Percentiles rank a stretch among this genome's conserved stretches.
Evolutionary conservation across 2,797 vertebrate species (phyloP).

Genomic region (Lithobates pipiens): DNA sequence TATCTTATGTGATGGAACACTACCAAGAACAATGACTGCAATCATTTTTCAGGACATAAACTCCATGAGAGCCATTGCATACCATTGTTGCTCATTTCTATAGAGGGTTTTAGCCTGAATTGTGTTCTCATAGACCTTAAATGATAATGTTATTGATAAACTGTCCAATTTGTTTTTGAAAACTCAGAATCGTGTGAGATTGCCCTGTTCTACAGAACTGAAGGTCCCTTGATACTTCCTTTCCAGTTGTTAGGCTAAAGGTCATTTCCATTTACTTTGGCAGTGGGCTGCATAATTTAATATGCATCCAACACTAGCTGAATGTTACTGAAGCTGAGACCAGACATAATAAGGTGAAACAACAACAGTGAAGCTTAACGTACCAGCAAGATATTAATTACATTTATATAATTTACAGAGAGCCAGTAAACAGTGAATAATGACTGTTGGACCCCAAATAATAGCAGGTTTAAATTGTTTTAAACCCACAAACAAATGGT

Average conservation of each 20-base stretch:
- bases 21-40: conserved; percentile 29
- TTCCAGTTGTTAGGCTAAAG: conserved; percentile 24
- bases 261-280: conserved; percentile 40
- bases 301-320: conserved; percentile 24
- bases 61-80: background rate
- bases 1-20: conserved; percentile 38
- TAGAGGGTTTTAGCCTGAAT: conserved; percentile 15
- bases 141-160: conserved; percentile 38
- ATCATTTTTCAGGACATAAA: conserved; percentile 15
- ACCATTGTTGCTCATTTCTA: conserved; percentile 1
- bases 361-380: conserved; percentile 23
- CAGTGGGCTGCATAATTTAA: background rate
- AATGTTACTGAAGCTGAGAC: conserved; percentile 20
- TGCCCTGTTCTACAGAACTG: conserved; percentile 30
- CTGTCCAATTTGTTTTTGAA: conserved; percentile 23
- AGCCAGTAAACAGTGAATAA: background rate
- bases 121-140: conserved; percentile 12
- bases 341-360: conserved; percentile 25
- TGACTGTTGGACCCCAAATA: background rate
- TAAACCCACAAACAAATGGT: too few relatives aligned
- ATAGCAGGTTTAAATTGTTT: background rate
- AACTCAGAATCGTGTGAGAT: conserved; percentile 19
- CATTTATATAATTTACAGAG: conserved; percentile 6
- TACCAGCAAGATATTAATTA: conserved; percentile 17
- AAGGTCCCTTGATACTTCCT: conserved; percentile 43